Base-by-base conservation (phyloP, 2,797 vertebrate genomes). In the Champsocephalus gunnari region DNA sequence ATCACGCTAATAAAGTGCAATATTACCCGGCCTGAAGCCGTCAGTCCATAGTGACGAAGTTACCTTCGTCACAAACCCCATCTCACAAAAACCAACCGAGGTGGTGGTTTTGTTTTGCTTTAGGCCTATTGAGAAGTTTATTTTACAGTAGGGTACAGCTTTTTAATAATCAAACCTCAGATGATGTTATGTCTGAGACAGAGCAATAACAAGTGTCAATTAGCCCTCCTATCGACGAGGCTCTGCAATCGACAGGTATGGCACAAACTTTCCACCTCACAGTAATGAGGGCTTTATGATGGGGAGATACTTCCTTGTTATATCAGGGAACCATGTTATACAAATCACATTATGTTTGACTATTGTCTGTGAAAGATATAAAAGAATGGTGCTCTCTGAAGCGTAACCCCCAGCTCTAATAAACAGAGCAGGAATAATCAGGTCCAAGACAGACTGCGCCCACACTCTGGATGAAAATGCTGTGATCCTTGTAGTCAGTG, bases 331-430 rank as follows among this genome's bases (percentile, higher is more conserved):
- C 41, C 1, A 4, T 24, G 38, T 51, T 43, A 32, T 57, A 63
- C 56, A 44, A 66, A 24, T 54, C 71, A 59, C 7, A n/a, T 59
- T 24, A 34, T 53, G 51, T 62, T 57, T 57, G 58, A 53, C 34
- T n/a, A 1, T 63, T 47, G 24, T 63, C 3, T 49, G 45, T 47
- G 9, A 60, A 60, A 17, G 3, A 71, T 55, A 16, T 17, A 21
- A 53, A 32, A n/a, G 53, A 47, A 53, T 11, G n/a, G 47, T 17
- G 65, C n/a, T 21, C 2, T 59, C 44, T 28, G 32, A 55, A 69
- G 55, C 66, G 49, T 48, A 73, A 54, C 6, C 6, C 32, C 43
- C 11, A 50, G 17, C 61, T 50, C 50, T 17, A 12, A 71, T 71
- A 50, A 66, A 56, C 17, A 28, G 55, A 38, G 44, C 32, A 49